Conservation (phyloP, 2,797 vertebrate species). For the Melanogrammus aeglefinus region DNA sequence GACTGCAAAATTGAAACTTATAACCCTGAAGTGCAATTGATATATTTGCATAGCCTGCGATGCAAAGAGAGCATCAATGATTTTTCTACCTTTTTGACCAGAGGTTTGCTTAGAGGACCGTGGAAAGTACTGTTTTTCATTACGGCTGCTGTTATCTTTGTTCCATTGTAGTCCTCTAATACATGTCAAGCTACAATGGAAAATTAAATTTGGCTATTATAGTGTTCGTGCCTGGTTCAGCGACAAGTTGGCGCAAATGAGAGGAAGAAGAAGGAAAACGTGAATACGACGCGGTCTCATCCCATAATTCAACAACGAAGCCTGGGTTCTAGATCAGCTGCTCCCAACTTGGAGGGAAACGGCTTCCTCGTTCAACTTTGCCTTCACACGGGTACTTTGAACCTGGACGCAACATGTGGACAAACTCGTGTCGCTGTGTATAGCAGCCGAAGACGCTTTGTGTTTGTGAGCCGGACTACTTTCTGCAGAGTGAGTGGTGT, state of each 20-base stretch:
- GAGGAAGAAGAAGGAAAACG: conserved; percentile 73
- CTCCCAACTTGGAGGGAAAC: conserved; percentile 70
- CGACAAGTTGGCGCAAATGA: conserved; percentile 73
- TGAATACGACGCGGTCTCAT: conserved; percentile 84
- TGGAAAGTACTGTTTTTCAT: conserved; percentile 69
- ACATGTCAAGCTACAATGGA: conserved; percentile 77
- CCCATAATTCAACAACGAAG: conserved; percentile 82
- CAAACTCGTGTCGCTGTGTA: conserved; percentile 85
- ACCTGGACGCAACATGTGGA: conserved; percentile 75
- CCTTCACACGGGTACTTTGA: conserved; percentile 79
- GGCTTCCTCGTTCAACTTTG: conserved; percentile 71
- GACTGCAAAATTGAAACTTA: conserved; percentile 76
- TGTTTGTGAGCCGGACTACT: conserved; percentile 80
- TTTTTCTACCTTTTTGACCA: conserved; percentile 76
- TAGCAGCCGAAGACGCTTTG: conserved; percentile 83
- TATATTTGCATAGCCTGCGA: conserved; percentile 66
- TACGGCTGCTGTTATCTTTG: conserved; percentile 64
- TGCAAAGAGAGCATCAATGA: conserved; percentile 55
- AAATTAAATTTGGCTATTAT: conserved; percentile 78
- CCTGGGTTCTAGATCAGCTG: conserved; percentile 79
- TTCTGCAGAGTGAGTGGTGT: conserved; percentile 86
- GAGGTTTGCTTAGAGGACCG: conserved; percentile 76
- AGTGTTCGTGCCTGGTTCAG: conserved; percentile 80
- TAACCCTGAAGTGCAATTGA: conserved; percentile 69
- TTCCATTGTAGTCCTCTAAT: conserved; percentile 71